Evolutionary conservation across 1,140 invertebrate genomes (phyloP).

Genomic region (Xylocopa sonorina): DNA sequence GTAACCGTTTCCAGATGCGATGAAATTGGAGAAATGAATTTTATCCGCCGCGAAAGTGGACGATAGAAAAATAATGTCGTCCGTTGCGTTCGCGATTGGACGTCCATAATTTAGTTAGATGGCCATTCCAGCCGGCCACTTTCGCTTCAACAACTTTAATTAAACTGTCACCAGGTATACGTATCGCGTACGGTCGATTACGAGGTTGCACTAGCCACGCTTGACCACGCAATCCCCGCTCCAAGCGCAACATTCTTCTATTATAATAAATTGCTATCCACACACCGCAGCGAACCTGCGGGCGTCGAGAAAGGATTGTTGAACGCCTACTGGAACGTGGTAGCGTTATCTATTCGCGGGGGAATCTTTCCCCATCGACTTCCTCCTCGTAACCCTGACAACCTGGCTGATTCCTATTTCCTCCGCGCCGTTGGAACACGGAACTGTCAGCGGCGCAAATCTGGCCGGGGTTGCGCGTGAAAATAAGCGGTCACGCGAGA

Average conservation of each 20-base stretch:
- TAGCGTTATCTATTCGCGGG: slow-evolving; percentile 1
- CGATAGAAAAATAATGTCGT: too few relatives aligned
- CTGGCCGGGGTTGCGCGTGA: slow-evolving; percentile 4
- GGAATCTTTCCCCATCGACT: slow-evolving; percentile 7
- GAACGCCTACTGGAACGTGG: slow-evolving; percentile 22
- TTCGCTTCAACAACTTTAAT: slow-evolving; percentile 20
- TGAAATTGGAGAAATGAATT: too few relatives aligned
- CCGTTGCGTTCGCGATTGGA: too few relatives aligned
- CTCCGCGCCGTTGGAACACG: slow-evolving; percentile 17
- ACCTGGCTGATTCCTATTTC: slow-evolving; percentile 45
- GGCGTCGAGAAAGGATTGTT: slow-evolving; percentile 35
- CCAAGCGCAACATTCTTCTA: slow-evolving; percentile 28
- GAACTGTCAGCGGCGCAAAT: slow-evolving; percentile 25
- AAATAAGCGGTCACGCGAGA: slow-evolving; percentile 41
- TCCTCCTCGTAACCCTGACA: slow-evolving; percentile 10
- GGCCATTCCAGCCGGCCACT: not conserved
- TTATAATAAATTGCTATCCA: slow-evolving; percentile 54
- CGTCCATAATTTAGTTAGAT: too few relatives aligned
- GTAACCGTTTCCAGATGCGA: too few relatives aligned
- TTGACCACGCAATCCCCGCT: slow-evolving; percentile 33
- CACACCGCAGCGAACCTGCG: slow-evolving; percentile 36
- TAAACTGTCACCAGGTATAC: not conserved
- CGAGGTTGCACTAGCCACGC: not conserved
- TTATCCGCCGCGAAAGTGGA: too few relatives aligned
- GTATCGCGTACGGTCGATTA: not conserved